Percentiles rank a stretch among this genome's conserved stretches.
Evolutionary conservation across 2,888 invertebrate species (phyloP).

Genomic region (Atherix ibis): DNA sequence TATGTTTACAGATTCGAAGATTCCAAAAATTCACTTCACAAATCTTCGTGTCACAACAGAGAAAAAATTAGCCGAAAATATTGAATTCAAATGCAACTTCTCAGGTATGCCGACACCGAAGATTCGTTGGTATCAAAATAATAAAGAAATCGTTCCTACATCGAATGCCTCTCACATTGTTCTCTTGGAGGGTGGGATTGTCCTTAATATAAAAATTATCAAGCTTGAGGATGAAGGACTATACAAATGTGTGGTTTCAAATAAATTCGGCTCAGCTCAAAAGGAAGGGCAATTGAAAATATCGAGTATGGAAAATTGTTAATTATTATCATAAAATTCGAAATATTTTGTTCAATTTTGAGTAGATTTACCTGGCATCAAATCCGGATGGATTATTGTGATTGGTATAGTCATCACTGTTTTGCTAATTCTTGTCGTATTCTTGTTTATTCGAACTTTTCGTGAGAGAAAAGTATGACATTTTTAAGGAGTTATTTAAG

Average conservation of each 20-base stretch:
- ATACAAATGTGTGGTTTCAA: slow-evolving; percentile 40
- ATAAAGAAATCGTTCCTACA: slow-evolving; percentile 13
- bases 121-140: slow-evolving; percentile 54
- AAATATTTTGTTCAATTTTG: no score
- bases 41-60: no score
- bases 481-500: no score
- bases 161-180: slow-evolving; percentile 24
- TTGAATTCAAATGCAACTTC: no score
- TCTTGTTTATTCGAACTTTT: slow-evolving; percentile 15
- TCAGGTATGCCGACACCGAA: slow-evolving; percentile 45
- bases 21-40: no score
- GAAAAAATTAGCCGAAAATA: no score
- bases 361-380: no score
- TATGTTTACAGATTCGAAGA: no score
- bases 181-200: slow-evolving; percentile 17
- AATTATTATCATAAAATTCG: no score
- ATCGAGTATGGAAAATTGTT: no score
- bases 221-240: slow-evolving; percentile 41
- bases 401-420: slow-evolving; percentile 19
- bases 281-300: slow-evolving; percentile 32
- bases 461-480: no score
- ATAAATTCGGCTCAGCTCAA: slow-evolving; percentile 35
- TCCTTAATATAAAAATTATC: slow-evolving; percentile 38
- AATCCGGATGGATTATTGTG: slow-evolving; percentile 24
- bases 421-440: slow-evolving; percentile 22